These are phyloP conservation scores for Heliconius himera DNA, from an alignment of 1,140 invertebrate species.

Conservation along the genomic window DNA sequence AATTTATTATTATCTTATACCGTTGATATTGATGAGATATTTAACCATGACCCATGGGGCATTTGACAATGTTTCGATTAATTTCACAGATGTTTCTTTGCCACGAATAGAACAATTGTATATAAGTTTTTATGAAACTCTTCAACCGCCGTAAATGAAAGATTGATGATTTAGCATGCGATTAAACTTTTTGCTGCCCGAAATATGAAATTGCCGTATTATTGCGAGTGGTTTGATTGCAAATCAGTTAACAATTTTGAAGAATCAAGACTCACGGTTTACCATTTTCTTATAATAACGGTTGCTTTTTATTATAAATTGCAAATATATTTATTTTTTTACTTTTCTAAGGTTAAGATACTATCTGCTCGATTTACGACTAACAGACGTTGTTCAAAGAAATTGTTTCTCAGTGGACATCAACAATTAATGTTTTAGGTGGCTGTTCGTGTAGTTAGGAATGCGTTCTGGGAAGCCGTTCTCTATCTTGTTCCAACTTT, in stretches of 20 bases:
- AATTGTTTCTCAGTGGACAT: slow-evolving; percentile 16
- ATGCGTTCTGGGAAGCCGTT: slow-evolving; percentile 11
- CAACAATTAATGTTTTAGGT: slow-evolving; percentile 23
- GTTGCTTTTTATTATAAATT: slow-evolving; percentile 17
- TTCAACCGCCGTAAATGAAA: slow-evolving; percentile 19
- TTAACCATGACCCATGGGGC: slow-evolving; percentile 16
- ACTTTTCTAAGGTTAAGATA: slow-evolving; percentile 11
- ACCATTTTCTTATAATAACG: slow-evolving; percentile 26
- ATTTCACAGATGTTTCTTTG: slow-evolving; percentile 32
- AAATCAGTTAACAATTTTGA: slow-evolving; percentile 19
- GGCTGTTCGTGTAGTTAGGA: not conserved
- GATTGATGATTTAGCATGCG: slow-evolving; percentile 35
- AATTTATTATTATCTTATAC: slow-evolving; percentile 17
- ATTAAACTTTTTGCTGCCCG: slow-evolving; percentile 36
- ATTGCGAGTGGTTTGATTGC: slow-evolving; percentile 24
- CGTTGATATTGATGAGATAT: slow-evolving; percentile 22
- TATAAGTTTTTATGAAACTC: slow-evolving; percentile 5
- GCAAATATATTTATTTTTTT: slow-evolving; percentile 17
- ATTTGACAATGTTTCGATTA: slow-evolving; percentile 35
- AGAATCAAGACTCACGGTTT: slow-evolving; percentile 23
- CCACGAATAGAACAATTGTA: not conserved
- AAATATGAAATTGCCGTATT: slow-evolving; percentile 27
- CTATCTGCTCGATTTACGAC: slow-evolving; percentile 9
- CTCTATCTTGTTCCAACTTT: slow-evolving; percentile 11
- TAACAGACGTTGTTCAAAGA: not conserved